Evolutionary conservation across 64 coral and sea anemone species (phyloP).

Genomic region (Trachythela sp.): DNA sequence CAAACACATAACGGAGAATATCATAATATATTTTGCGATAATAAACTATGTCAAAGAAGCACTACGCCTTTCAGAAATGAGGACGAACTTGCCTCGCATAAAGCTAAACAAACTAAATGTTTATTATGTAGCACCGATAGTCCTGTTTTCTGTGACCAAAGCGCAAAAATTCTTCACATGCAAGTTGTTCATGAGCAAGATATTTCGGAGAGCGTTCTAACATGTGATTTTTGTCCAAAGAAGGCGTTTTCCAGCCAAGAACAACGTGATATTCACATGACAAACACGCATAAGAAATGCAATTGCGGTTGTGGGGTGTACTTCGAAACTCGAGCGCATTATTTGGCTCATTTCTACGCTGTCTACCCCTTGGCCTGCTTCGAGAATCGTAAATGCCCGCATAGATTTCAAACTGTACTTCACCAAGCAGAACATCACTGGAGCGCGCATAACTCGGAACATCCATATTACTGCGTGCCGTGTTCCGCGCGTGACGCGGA

Average conservation of each 20-base stretch:
- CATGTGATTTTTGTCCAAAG: conserved; percentile 79
- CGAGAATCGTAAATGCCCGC: conserved; percentile 94
- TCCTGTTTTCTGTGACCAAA: not conserved
- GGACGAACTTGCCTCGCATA: conserved; percentile 51
- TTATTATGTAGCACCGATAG: conserved; percentile 34
- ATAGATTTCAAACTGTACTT: conserved; percentile 70
- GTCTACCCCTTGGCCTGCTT: conserved; percentile 87
- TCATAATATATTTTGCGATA: conserved; percentile 77
- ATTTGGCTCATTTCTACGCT: conserved; percentile 86
- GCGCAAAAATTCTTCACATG: conserved; percentile 9
- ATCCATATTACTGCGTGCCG: conserved; percentile 83
- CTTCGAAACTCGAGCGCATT: conserved; percentile 69
- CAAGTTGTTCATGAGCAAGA: not conserved
- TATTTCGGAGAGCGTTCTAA: not conserved
- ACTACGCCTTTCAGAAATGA: conserved; percentile 61
- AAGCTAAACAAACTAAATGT: conserved; percentile 42
- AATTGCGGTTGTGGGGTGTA: conserved; percentile 87
- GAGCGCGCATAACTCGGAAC: conserved; percentile 58
- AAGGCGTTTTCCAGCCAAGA: conserved; percentile 65
- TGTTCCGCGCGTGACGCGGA: conserved; percentile 57
- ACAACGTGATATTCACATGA: conserved; percentile 92
- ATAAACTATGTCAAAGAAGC: conserved; percentile 49
- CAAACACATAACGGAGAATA: conserved; percentile 49
- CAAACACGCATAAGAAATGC: conserved; percentile 92
- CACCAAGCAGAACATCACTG: conserved; percentile 79